A percentile compares a stretch with the other conserved stretches of the same genome.
Evolutionary conservation across 2,888 invertebrate species (phyloP).

Genomic region (Agonopterix alstromeriana): DNA sequence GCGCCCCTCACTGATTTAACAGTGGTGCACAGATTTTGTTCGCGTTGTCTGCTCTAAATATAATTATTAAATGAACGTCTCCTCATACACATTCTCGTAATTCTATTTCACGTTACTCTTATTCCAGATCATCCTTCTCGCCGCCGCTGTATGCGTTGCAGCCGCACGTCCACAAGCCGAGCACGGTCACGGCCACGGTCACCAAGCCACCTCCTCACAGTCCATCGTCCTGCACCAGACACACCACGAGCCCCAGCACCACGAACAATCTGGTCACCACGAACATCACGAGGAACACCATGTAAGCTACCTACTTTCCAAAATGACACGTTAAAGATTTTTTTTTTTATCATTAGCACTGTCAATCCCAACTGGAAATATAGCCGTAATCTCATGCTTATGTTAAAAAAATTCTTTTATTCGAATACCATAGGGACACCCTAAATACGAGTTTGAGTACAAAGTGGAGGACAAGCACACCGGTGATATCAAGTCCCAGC

Average conservation of each 20-base stretch:
- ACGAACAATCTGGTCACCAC: slow-evolving; percentile 15
- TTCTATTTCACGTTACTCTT: too few species aligned
- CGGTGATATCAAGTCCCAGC: slow-evolving; percentile 32
- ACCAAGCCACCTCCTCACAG: slow-evolving; percentile 25
- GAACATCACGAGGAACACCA: slow-evolving; percentile 22
- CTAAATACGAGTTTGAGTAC: slow-evolving; percentile 64
- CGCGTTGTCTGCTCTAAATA: too few species aligned
- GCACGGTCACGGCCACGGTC: slow-evolving; percentile 7
- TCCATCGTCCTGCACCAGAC: slow-evolving; percentile 33
- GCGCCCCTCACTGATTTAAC: too few species aligned
- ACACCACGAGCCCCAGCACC: slow-evolving; percentile 12
- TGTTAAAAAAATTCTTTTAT: too few species aligned
- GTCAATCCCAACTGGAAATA: too few species aligned
- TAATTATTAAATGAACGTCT: too few species aligned
- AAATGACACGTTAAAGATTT: too few species aligned
- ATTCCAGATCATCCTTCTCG: slow-evolving; percentile 2
- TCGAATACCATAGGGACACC: slow-evolving; percentile 39
- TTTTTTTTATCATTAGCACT: too few species aligned
- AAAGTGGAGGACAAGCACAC: slow-evolving; percentile 39
- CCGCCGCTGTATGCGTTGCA: slow-evolving; percentile 1
- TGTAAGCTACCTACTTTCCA: slow-evolving; percentile 4
- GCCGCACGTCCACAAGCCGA: slow-evolving; percentile 6
- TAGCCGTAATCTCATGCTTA: too few species aligned
- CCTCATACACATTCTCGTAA: too few species aligned
- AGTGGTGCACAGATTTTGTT: too few species aligned